These are phyloP conservation scores for Lepilemur septentrionalis DNA, from an alignment of 2,797 vertebrate genomes.

Conservation along the genomic window DNA sequence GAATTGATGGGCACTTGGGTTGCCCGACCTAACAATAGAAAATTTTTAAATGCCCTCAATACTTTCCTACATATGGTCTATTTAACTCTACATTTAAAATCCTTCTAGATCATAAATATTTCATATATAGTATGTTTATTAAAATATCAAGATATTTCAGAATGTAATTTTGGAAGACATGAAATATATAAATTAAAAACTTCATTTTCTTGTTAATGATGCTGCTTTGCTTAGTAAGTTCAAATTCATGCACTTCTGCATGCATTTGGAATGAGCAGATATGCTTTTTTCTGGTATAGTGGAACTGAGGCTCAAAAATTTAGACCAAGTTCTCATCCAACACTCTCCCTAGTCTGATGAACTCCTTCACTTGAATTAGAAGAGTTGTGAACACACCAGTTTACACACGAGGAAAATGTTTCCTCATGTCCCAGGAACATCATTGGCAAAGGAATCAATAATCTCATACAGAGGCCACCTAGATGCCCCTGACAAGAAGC, in stretches of 20 bases:
- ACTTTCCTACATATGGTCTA: neutral
- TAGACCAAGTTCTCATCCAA: neutral
- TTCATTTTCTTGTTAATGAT: neutral
- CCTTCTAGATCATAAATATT: slow-evolving; percentile 36
- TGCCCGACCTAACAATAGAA: neutral
- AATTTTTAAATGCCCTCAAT: neutral
- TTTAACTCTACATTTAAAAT: slow-evolving; percentile 18
- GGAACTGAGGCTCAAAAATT: neutral
- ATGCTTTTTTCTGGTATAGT: neutral
- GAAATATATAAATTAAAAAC: slow-evolving; percentile 25
- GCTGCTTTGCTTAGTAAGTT: neutral
- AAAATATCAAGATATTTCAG: slow-evolving; percentile 5
- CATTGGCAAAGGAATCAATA: neutral
- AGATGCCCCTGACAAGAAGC: neutral
- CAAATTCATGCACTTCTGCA: neutral
- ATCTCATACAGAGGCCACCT: neutral
- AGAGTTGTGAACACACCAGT: neutral
- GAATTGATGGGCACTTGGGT: too few species aligned
- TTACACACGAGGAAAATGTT: neutral
- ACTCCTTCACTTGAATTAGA: neutral
- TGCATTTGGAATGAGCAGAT: neutral
- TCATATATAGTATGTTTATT: neutral
- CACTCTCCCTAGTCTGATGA: neutral
- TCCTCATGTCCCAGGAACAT: neutral
- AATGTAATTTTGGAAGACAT: slow-evolving; percentile 41